Percentiles rank a stretch among this genome's conserved stretches.
Evolutionary conservation across 2,888 invertebrate genomes (phyloP).

Genomic region (Suillia variegata): DNA sequence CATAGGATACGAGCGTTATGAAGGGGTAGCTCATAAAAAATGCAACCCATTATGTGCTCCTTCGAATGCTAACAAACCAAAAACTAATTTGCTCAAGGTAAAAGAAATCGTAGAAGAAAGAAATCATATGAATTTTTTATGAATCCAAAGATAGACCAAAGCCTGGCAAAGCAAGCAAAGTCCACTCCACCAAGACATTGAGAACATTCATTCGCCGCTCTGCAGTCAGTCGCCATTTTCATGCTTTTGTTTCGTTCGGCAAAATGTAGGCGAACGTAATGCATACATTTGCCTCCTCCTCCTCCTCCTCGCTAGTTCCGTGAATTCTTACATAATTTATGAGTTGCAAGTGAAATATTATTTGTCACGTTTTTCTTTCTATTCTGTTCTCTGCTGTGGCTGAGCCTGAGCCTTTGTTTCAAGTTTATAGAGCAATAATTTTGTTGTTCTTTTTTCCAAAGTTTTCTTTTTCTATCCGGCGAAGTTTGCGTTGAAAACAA

Average conservation of each 20-base stretch:
- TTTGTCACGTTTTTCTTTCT: conserved; percentile 10
- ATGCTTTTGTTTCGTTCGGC: no score
- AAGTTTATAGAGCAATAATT: conserved; percentile 9
- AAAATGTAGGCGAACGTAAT: no score
- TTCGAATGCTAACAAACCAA: not conserved
- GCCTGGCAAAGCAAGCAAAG: no score
- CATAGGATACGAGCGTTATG: no score
- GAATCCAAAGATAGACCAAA: no score
- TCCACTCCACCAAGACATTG: no score
- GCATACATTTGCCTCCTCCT: no score
- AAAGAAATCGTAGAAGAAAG: not conserved
- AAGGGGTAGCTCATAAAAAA: not conserved
- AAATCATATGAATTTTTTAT: conserved; percentile 11
- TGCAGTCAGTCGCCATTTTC: no score
- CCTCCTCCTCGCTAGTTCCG: no score
- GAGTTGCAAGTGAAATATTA: conserved; percentile 7
- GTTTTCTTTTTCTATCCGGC: not conserved
- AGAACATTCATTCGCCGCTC: no score
- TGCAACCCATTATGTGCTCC: not conserved
- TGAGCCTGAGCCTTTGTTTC: conserved; percentile 11
- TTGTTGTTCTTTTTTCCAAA: not conserved
- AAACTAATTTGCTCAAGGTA: conserved; percentile 2
- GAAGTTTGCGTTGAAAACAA: no score
- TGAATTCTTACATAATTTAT: conserved; percentile 24
- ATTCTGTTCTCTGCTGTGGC: not conserved